phyloP scores from a whole-genome alignment of 1,140 invertebrate species.

The Drosophila prosaltans region DNA sequence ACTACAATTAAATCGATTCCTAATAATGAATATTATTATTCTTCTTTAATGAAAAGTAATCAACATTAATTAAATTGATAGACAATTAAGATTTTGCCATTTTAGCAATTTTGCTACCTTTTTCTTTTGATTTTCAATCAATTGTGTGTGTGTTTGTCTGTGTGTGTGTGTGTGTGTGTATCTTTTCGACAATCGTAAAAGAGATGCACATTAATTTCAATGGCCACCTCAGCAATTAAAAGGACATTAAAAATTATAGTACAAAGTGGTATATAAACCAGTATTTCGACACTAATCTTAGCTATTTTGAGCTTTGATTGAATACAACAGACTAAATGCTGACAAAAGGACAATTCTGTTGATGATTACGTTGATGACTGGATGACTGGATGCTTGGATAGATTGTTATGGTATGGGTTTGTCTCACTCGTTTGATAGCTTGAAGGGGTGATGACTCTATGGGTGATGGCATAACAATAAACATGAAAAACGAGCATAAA shows the following conservation, averaged over 20 bases:
- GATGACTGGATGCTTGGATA: constrained; percentile 1
- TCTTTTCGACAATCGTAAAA: constrained; percentile 33
- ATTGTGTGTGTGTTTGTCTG: background rate
- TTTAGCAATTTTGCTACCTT: background rate
- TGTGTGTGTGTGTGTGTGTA: background rate
- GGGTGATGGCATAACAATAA: constrained; percentile 72
- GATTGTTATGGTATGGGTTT: background rate
- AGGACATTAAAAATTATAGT: constrained; percentile 40
- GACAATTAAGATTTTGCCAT: too few species aligned
- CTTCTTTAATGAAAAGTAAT: too few species aligned
- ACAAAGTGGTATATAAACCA: constrained; percentile 27
- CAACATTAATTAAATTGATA: too few species aligned
- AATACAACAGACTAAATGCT: constrained; percentile 43
- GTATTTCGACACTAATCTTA: constrained; percentile 49
- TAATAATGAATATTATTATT: too few species aligned
- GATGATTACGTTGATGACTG: constrained; percentile 47
- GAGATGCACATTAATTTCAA: constrained; percentile 34
- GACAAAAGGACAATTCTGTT: constrained; percentile 48
- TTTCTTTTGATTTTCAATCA: constrained; percentile 26
- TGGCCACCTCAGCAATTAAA: constrained; percentile 50
- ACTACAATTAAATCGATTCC: too few species aligned
- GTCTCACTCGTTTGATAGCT: background rate
- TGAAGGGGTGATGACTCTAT: constrained; percentile 22
- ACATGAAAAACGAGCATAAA: constrained; percentile 68
- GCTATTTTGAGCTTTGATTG: constrained; percentile 66